A percentile compares a stretch with the other conserved stretches of the same genome.
These are phyloP conservation scores for Turdus rufiventris DNA, from an alignment of 2,113 vertebrate genomes.

Conservation along the genomic window DNA sequence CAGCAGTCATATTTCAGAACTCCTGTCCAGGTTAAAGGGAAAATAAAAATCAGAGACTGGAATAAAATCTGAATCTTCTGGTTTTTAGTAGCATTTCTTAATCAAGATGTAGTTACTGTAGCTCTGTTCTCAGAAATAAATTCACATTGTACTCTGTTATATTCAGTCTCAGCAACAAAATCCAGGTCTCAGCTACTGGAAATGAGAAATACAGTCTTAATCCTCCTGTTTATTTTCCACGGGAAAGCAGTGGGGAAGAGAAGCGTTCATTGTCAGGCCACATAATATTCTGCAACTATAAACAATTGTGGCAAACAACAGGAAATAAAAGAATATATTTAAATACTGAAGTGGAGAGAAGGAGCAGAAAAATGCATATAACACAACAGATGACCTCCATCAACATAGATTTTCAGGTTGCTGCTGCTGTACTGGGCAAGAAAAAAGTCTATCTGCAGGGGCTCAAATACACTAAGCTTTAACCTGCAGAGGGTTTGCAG, in stretches of 20 bases:
- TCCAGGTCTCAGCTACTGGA: neutral
- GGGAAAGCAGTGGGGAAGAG: neutral
- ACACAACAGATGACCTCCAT: neutral
- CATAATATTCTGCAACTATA: neutral
- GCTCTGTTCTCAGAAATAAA: neutral
- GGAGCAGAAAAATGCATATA: neutral
- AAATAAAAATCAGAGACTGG: neutral
- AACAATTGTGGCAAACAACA: neutral
- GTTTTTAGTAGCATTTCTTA: neutral
- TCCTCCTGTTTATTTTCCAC: neutral
- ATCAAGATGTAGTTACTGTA: neutral
- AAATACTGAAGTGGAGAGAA: neutral
- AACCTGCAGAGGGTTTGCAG: neutral
- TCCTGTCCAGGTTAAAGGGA: neutral
- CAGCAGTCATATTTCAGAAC: neutral
- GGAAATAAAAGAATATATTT: neutral
- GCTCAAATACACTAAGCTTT: neutral
- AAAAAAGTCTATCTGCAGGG: neutral
- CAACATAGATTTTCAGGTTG: neutral
- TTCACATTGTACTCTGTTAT: neutral
- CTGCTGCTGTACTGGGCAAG: neutral
- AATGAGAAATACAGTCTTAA: neutral
- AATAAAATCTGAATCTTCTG: neutral
- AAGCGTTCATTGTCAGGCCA: fast-evolving
- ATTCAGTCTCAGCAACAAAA: neutral